Conservation (phyloP, 1,140 invertebrate species). For the Sminthurinus signatus region DNA sequence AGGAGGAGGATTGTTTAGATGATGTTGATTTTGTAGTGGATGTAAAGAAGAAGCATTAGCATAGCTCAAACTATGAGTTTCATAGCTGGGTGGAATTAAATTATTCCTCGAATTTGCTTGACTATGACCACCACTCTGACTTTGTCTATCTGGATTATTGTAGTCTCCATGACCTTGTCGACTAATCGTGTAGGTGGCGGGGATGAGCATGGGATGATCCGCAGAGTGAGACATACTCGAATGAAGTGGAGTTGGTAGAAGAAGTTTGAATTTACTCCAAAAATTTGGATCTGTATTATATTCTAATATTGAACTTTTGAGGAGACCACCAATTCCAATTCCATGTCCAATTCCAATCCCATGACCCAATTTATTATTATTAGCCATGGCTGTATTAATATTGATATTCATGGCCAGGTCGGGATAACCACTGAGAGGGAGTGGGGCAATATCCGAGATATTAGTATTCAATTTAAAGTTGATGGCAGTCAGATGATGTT, state of each 20-base stretch:
- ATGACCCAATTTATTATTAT: no score
- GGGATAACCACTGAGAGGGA: no score
- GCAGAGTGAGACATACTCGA: background rate
- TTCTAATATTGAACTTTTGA: conserved; percentile 10
- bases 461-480: no score
- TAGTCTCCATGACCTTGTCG: background rate
- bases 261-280: conserved; percentile 25
- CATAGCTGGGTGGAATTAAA: no score
- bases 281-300: conserved; percentile 28
- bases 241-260: conserved; percentile 15
- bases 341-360: no score
- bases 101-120: background rate
- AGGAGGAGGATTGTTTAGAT: background rate
- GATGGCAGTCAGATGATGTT: no score
- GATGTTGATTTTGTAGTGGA: background rate
- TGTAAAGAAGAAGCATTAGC: background rate
- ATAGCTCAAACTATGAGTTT: background rate
- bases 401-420: no score
- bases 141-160: no score
- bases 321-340: background rate
- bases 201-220: conserved; percentile 5
- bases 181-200: conserved; percentile 9
- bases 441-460: no score
- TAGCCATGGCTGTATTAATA: no score
- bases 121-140: background rate